These are phyloP conservation scores for Pteropus rufus DNA, from an alignment of 2,797 vertebrate genomes.

Conservation along the genomic window DNA sequence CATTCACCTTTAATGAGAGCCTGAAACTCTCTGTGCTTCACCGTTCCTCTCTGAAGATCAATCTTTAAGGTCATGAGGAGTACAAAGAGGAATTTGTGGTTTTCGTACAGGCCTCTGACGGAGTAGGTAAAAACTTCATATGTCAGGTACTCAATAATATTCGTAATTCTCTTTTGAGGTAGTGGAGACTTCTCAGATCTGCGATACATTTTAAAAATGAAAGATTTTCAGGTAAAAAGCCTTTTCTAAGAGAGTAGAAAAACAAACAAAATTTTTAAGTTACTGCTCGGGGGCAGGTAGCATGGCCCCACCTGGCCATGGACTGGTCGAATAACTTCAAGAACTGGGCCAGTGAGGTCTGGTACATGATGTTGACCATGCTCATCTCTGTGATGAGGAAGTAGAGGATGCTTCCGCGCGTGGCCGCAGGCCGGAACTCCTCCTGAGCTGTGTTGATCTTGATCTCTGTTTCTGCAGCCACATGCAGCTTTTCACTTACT, in stretches of 20 bases:
- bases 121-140: conserved; percentile 86
- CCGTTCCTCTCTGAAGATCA: conserved; percentile 85
- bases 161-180: conserved; percentile 86
- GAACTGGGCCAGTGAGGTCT: conserved; percentile 86
- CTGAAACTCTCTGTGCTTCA: conserved; percentile 86
- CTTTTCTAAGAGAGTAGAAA: neutral
- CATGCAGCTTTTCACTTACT: conserved; percentile 84
- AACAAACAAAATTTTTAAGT: neutral
- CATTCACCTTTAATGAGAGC: conserved; percentile 87
- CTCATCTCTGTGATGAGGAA: conserved; percentile 87
- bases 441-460: conserved; percentile 85
- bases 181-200: conserved; percentile 87
- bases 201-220: conserved; percentile 61
- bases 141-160: conserved; percentile 88
- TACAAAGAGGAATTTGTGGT: conserved; percentile 90
- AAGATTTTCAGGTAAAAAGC: neutral
- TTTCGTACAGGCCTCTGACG: conserved; percentile 88
- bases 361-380: conserved; percentile 87
- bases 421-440: conserved; percentile 85
- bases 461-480: conserved; percentile 84
- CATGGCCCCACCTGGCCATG: conserved; percentile 80
- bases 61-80: conserved; percentile 89
- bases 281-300: fast-evolving
- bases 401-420: conserved; percentile 86
- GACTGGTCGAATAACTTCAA: conserved; percentile 85